Evolutionary conservation across 1,140 invertebrate genomes (phyloP), one percentile per base, ranked within the genome.

Genomic region (Chironomus striatipennis): DNA sequence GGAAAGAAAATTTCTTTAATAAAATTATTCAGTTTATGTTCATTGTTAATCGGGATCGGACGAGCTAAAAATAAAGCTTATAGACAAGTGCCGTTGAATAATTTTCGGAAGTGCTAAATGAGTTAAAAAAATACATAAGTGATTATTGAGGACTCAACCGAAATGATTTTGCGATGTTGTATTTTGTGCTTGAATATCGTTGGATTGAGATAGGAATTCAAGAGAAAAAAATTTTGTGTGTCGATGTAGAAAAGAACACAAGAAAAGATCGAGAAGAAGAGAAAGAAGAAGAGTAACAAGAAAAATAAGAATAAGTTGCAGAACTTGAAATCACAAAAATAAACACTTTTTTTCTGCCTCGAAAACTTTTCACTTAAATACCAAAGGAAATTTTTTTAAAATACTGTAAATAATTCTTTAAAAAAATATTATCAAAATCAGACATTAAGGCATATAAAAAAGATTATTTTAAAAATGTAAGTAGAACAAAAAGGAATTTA

Each of bases 181-280:
- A n/a, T 57, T 57, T 57, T 57, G 47, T 57, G 47, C 47, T 57
- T n/a, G 47, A 70, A 70, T 18, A 21, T 70, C 20, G 65, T 20
- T 21, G 20, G 20, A 70, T 18, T 8, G 65, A 70, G 20, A 70
- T 20, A 18, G 65, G 20, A 70, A 70, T 70, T 20, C 20, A 70
- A 70, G 20, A 70, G 9, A 70, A 70, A 70, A 10, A 18, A 8
- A 8, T 10, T 20, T 21, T 18, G 65, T 20, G 20, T 20, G 65
- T 7, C 18, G 18, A 70, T 18, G 20, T 5, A 70, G 17, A 18
- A 18, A 18, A 70, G 20, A 21, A 21, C 7, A 17, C 20, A 21
- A 70, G 17, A 67, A 20, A 1, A 18, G 20, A 9, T 57, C 18
- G 20, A 70, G 18, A 20, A 18, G 18, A 70, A 70, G n/a, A 70